These are phyloP conservation scores for Equus quagga DNA, from an alignment of 2,113 vertebrate species.

Conservation along the genomic window DNA sequence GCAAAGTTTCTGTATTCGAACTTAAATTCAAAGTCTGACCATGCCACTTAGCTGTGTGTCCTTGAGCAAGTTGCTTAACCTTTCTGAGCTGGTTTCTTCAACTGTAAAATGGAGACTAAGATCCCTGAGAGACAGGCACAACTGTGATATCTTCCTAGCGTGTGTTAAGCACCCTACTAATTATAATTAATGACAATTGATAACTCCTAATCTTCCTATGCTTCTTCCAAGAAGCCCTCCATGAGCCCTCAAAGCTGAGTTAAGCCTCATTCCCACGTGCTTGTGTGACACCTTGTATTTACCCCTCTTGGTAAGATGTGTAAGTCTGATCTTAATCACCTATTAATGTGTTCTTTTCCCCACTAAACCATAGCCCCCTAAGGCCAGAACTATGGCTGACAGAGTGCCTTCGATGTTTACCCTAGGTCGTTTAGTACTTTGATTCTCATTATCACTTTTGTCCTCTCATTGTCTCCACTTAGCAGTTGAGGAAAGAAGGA, in stretches of 20 bases:
- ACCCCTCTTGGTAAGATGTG: not conserved
- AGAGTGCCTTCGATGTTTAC: not conserved
- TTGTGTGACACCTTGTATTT: not conserved
- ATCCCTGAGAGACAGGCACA: not conserved
- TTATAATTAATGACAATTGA: not conserved
- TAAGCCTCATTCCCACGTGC: not conserved
- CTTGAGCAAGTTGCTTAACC: not conserved
- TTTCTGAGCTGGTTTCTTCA: not conserved
- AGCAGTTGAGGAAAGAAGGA: not conserved
- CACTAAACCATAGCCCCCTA: not conserved
- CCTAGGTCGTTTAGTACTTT: not conserved
- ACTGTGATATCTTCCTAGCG: not conserved
- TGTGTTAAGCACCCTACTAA: not conserved
- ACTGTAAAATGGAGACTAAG: not conserved
- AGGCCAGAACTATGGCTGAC: not conserved
- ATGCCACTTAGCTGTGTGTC: not conserved
- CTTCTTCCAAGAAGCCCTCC: conserved; percentile 12
- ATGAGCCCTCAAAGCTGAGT: not conserved
- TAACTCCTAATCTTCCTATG: not conserved
- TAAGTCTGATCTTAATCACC: not conserved
- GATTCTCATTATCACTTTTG: not conserved
- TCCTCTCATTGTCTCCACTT: not conserved
- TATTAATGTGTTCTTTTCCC: not conserved
- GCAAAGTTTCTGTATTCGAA: not conserved
- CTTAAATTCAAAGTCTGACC: not conserved